Percentiles rank a stretch among this genome's conserved stretches.
Evolutionary conservation across 2,888 invertebrate species (phyloP).

Genomic region (Dolomedes plantarius): DNA sequence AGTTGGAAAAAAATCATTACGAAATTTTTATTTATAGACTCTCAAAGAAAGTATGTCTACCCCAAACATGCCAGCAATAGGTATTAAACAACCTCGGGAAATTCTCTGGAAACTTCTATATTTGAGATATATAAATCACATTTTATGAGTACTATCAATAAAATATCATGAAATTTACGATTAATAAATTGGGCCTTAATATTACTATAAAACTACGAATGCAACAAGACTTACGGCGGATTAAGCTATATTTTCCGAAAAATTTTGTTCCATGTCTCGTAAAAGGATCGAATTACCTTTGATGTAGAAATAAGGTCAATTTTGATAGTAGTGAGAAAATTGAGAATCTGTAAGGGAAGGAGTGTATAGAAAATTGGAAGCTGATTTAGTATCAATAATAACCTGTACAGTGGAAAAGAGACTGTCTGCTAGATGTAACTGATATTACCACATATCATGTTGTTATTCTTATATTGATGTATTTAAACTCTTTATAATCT

Average conservation of each 20-base stretch:
- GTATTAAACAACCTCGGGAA: constrained; percentile 1
- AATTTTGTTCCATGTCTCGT: constrained; percentile 52
- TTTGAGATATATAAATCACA: constrained; percentile 45
- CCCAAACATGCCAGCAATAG: not conserved
- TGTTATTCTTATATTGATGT: no score
- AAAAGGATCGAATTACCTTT: constrained; percentile 51
- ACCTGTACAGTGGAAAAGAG: no score
- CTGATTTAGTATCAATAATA: no score
- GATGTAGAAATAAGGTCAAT: constrained; percentile 29
- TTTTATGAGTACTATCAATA: constrained; percentile 64
- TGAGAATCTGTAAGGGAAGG: not conserved
- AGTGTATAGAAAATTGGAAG: not conserved
- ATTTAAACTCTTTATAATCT: no score
- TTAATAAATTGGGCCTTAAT: constrained; percentile 65
- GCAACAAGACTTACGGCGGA: constrained; percentile 42
- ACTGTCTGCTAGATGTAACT: no score
- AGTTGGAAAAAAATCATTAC: no score
- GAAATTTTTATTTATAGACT: no score
- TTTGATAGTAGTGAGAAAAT: not conserved
- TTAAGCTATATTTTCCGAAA: constrained; percentile 58
- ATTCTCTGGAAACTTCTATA: constrained; percentile 27
- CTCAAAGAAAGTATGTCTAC: no score
- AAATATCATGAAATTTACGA: constrained; percentile 64
- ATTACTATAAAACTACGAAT: constrained; percentile 63
- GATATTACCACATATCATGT: no score